Conservation (phyloP, 2,113 vertebrate genomes). For the Tinamus guttatus region DNA sequence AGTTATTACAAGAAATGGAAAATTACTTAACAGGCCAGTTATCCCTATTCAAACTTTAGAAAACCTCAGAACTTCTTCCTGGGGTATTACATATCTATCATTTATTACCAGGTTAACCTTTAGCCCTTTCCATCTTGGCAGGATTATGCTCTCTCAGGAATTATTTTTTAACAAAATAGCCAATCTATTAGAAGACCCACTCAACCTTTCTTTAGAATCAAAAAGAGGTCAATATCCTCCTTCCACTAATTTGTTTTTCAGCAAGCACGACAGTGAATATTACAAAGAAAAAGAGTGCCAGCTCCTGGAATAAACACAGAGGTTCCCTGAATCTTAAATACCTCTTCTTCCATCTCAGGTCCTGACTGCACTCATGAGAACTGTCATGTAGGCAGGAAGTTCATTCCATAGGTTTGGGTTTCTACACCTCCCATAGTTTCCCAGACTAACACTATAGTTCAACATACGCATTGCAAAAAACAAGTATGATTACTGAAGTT, state of each 20-base stretch:
- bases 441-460: not conserved
- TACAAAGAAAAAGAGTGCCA: not conserved
- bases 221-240: not conserved
- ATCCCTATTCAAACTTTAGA: not conserved
- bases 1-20: slow-evolving; percentile 24
- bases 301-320: not conserved
- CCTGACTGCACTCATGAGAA: not conserved
- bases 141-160: not conserved
- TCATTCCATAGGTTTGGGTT: not conserved
- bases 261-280: not conserved
- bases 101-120: slow-evolving; percentile 34
- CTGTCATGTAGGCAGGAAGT: not conserved
- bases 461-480: not conserved
- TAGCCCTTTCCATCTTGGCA: not conserved
- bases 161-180: not conserved
- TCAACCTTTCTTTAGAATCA: not conserved
- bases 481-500: not conserved
- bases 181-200: not conserved
- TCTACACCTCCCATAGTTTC: not conserved
- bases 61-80: slow-evolving; percentile 2
- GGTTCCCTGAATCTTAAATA: not conserved
- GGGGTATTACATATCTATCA: not conserved
- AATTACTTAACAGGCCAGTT: slow-evolving; percentile 22
- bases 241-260: not conserved
- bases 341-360: not conserved